Evolutionary conservation across 1,140 invertebrate species (phyloP).

Genomic region (Maconellicoccus hirsutus): DNA sequence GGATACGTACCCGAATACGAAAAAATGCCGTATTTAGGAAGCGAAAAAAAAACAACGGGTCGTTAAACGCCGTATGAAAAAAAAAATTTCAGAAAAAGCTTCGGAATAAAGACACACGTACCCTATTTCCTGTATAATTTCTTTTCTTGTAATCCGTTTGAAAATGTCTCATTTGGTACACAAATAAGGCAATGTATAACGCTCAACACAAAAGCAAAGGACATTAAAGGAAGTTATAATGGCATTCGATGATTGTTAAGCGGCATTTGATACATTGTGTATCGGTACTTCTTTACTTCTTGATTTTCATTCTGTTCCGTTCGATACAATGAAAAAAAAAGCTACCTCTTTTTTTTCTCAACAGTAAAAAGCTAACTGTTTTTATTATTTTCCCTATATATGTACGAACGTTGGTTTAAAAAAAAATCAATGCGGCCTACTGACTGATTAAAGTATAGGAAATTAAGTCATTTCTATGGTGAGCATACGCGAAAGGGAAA

Average conservation of each 20-base stretch:
- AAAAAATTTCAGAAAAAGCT: neutral
- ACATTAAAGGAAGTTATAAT: conserved; percentile 22
- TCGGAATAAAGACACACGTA: neutral
- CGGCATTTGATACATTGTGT: conserved; percentile 20
- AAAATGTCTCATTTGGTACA: conserved; percentile 22
- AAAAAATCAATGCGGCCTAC: neutral
- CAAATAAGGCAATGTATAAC: conserved; percentile 22
- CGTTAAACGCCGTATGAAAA: neutral
- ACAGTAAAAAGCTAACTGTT: conserved; percentile 7
- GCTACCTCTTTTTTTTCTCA: conserved; percentile 10
- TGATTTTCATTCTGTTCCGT: conserved; percentile 13
- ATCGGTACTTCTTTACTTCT: conserved; percentile 17
- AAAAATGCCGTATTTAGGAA: no score
- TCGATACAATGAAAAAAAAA: conserved; percentile 10
- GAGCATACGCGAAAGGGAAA: no score
- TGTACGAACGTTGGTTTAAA: neutral
- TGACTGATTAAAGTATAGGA: neutral
- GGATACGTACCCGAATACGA: no score
- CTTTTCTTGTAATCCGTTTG: conserved; percentile 18
- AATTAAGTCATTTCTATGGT: no score
- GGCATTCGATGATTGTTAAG: conserved; percentile 21
- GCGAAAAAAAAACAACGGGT: neutral
- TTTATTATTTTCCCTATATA: neutral
- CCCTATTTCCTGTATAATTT: conserved; percentile 21
- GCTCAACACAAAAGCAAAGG: conserved; percentile 15